A percentile compares a stretch with the other conserved stretches of the same genome.
Evolutionary conservation across 2,797 vertebrate species (phyloP).

Genomic region (Hozukius guyotensis): DNA sequence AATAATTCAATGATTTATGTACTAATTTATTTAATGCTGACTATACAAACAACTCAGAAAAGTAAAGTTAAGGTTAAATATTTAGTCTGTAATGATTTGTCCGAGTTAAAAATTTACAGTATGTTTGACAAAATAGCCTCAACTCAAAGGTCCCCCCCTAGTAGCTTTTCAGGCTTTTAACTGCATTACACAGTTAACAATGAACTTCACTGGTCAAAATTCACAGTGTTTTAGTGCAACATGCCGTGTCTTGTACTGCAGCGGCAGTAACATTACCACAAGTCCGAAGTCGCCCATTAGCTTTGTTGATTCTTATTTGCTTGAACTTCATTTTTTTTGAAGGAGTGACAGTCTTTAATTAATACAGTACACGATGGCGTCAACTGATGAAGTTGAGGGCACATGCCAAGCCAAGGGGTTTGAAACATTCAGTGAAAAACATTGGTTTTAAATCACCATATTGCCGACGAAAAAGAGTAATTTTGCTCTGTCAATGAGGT

Average conservation of each 20-base stretch:
- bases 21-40: too few relatives aligned
- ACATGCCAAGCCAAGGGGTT: background rate
- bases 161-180: too few relatives aligned
- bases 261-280: background rate
- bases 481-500: background rate
- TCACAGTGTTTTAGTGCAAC: too few relatives aligned
- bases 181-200: too few relatives aligned
- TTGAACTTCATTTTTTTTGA: background rate
- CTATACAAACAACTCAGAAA: too few relatives aligned
- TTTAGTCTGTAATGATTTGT: background rate
- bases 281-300: background rate
- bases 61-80: too few relatives aligned
- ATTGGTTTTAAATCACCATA: background rate
- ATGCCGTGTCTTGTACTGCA: too few relatives aligned
- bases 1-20: too few relatives aligned
- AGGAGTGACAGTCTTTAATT: background rate
- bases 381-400: background rate
- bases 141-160: too few relatives aligned
- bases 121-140: fast-evolving
- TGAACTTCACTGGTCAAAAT: fast-evolving
- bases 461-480: background rate
- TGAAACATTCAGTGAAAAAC: background rate
- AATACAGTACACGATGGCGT: background rate
- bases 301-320: background rate
- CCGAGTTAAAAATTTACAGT: background rate